Conservation (phyloP, 2,113 vertebrate species). For the Aplodontia rufa region DNA sequence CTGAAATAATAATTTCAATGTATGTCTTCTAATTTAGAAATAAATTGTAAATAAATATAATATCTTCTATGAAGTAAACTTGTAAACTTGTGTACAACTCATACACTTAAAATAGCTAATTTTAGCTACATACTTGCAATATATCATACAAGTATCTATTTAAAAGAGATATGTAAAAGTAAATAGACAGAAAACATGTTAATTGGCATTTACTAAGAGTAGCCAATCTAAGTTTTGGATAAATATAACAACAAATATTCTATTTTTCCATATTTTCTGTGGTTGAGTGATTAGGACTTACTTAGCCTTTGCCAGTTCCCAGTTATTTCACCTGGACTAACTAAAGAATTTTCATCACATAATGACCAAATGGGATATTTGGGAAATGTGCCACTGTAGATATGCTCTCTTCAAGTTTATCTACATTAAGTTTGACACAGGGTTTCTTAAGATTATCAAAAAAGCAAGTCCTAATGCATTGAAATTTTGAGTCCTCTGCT, state of each 20-base stretch:
- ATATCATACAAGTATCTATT: background rate
- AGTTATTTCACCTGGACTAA: background rate
- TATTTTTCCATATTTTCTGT: background rate
- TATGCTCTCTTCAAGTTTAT: background rate
- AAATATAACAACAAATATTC: background rate
- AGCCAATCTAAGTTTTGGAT: background rate
- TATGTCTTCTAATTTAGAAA: background rate
- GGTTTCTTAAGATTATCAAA: background rate
- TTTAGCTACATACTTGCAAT: background rate
- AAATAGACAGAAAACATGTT: background rate
- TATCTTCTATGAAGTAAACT: background rate
- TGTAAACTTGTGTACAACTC: background rate
- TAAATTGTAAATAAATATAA: background rate
- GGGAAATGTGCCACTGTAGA: background rate
- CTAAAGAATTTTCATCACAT: background rate
- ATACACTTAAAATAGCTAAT: background rate
- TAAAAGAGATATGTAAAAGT: background rate
- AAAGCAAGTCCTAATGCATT: background rate
- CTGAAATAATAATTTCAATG: background rate
- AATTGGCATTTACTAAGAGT: background rate
- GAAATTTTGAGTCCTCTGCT: background rate
- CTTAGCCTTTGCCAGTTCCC: background rate
- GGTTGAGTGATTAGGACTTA: background rate
- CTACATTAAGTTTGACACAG: background rate
- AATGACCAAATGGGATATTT: background rate